Percentiles rank a stretch among this genome's conserved stretches.
Conservation (phyloP, 2,797 vertebrate genomes). For the Poecilia wingei region DNA sequence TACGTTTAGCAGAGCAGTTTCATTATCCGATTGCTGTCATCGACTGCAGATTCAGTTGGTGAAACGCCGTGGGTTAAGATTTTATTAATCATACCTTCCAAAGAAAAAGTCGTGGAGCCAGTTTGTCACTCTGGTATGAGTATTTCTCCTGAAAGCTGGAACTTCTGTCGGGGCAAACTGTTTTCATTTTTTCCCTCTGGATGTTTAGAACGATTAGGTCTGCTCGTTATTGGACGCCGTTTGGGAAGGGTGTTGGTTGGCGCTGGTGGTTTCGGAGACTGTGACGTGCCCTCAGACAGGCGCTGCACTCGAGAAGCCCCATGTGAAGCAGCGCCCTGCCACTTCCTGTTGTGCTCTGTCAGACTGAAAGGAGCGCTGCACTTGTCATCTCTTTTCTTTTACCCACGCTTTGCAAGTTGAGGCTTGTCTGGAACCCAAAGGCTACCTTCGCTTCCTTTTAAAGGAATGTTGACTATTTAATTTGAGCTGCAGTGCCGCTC, state of each 20-base stretch:
- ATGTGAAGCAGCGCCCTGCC: slow-evolving; percentile 68
- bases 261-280: slow-evolving; percentile 50
- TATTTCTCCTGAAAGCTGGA: not conserved
- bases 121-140: slow-evolving; percentile 8
- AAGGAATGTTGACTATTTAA: slow-evolving; percentile 78
- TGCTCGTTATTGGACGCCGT: slow-evolving; percentile 16
- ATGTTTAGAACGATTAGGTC: not conserved
- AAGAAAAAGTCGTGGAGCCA: slow-evolving; percentile 14
- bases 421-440: slow-evolving; percentile 76
- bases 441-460: slow-evolving; percentile 78
- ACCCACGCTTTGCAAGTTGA: slow-evolving; percentile 64
- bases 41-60: slow-evolving; percentile 19
- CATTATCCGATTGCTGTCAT: slow-evolving; percentile 28
- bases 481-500: slow-evolving; percentile 45
- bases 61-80: slow-evolving; percentile 14
- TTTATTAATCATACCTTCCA: slow-evolving; percentile 29
- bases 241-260: slow-evolving; percentile 42
- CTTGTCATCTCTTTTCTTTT: slow-evolving; percentile 59
- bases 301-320: slow-evolving; percentile 64
- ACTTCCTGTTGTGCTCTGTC: slow-evolving; percentile 80
- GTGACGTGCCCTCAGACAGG: slow-evolving; percentile 48
- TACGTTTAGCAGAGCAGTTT: slow-evolving; percentile 16
- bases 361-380: slow-evolving; percentile 62
- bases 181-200: not conserved
- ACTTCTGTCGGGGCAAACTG: not conserved